These are phyloP conservation scores for Tursiops truncatus DNA, from an alignment of 2,113 vertebrate species.

Conservation along the genomic window DNA sequence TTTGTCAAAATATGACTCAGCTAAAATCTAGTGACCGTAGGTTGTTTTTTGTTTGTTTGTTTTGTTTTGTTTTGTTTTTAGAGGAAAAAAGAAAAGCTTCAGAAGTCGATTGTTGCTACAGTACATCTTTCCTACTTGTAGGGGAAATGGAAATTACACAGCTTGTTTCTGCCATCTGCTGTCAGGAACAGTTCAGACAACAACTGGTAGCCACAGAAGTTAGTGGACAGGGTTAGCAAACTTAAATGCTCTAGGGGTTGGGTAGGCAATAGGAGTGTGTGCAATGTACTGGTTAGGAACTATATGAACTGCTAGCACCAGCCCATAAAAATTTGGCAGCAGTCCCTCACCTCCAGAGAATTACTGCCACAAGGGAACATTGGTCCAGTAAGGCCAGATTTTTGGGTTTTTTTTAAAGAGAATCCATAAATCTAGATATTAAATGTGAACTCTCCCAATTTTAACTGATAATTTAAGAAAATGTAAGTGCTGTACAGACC, in stretches of 20 bases:
- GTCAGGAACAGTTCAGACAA: not conserved
- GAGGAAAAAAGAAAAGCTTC: not conserved
- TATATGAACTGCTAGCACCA: constrained; percentile 15
- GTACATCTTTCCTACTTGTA: not conserved
- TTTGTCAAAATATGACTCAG: constrained; percentile 26
- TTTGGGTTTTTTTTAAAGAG: not conserved
- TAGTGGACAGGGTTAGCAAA: not conserved
- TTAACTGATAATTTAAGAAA: constrained; percentile 28
- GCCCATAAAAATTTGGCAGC: not conserved
- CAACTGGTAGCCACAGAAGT: not conserved
- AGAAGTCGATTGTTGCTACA: not conserved
- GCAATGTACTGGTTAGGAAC: not conserved
- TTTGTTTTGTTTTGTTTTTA: not conserved
- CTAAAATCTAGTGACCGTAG: not conserved
- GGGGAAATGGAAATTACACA: not conserved
- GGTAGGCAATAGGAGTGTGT: not conserved
- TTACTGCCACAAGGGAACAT: not conserved
- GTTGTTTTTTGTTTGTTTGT: not conserved
- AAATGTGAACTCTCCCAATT: not conserved
- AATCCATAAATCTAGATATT: constrained; percentile 38
- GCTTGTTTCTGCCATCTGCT: constrained; percentile 57
- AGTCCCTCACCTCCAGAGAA: not conserved
- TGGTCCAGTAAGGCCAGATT: not conserved
- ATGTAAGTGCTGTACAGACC: not conserved
- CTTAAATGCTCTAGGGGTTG: not conserved